phyloP scores from a whole-genome alignment of 2,797 vertebrate genomes.

The Enteromius paludinosus region DNA sequence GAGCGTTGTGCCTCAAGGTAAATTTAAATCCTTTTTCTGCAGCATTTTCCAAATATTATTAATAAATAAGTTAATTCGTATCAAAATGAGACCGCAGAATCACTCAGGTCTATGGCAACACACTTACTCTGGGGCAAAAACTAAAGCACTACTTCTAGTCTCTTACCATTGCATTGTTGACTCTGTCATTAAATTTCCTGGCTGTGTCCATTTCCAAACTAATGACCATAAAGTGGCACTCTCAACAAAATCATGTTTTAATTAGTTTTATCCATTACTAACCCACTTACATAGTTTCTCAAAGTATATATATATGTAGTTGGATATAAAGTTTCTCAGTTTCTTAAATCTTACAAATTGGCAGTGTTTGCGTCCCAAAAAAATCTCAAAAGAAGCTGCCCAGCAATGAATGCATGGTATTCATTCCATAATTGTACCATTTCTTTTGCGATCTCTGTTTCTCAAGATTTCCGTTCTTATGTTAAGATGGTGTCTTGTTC shows the following conservation, averaged over 20 bases:
- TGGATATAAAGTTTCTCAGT: neutral
- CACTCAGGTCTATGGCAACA: slow-evolving; percentile 32
- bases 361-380: neutral
- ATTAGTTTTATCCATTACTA: neutral
- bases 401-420: slow-evolving; percentile 68
- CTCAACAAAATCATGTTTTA: neutral
- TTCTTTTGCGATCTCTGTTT: slow-evolving; percentile 56
- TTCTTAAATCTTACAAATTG: neutral
- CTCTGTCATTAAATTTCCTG: slow-evolving; percentile 6
- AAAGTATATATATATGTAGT: too few relatives aligned
- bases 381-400: slow-evolving; percentile 41
- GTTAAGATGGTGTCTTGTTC: slow-evolving; percentile 52
- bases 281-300: neutral
- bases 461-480: slow-evolving; percentile 71
- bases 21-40: neutral
- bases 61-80: neutral
- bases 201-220: slow-evolving; percentile 31
- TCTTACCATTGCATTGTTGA: slow-evolving; percentile 35
- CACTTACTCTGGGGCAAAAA: slow-evolving; percentile 8
- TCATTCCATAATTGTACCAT: slow-evolving; percentile 61
- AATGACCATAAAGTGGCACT: slow-evolving; percentile 5
- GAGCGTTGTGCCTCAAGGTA: slow-evolving; percentile 39
- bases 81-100: slow-evolving; percentile 14
- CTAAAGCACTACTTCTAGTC: slow-evolving; percentile 1
- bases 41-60: neutral